These are phyloP conservation scores for Euzophera pinguis DNA, from an alignment of 2,888 invertebrate species.

Conservation along the genomic window DNA sequence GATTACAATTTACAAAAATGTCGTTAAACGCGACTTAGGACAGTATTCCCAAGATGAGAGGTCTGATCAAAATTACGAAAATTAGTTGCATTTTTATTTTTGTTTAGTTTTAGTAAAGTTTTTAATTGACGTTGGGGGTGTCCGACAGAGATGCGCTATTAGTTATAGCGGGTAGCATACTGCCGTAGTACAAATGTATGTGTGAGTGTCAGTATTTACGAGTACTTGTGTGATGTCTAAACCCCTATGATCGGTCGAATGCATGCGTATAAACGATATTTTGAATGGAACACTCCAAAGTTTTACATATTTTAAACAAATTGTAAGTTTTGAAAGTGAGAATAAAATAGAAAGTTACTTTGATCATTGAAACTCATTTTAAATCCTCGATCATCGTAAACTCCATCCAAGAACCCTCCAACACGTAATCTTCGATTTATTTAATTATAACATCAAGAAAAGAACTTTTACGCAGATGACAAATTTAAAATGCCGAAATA, in stretches of 20 bases:
- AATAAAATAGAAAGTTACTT: too few relatives aligned
- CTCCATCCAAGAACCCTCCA: too few relatives aligned
- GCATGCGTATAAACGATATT: neutral
- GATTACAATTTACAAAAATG: constrained; percentile 41
- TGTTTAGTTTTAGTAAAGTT: constrained; percentile 46
- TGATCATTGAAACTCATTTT: too few relatives aligned
- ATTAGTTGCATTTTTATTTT: constrained; percentile 57
- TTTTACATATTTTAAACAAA: neutral
- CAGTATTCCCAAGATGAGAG: constrained; percentile 50
- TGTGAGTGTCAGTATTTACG: constrained; percentile 44
- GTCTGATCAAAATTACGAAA: constrained; percentile 46
- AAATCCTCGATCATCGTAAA: too few relatives aligned
- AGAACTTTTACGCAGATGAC: too few relatives aligned
- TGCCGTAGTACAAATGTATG: constrained; percentile 75
- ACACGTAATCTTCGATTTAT: too few relatives aligned
- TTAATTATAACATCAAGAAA: too few relatives aligned
- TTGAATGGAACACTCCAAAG: neutral
- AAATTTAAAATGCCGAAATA: neutral
- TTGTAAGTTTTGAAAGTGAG: too few relatives aligned
- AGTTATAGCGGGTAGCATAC: constrained; percentile 65
- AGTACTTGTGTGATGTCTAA: constrained; percentile 25
- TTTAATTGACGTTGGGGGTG: constrained; percentile 48
- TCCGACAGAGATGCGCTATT: constrained; percentile 44
- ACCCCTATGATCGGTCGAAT: constrained; percentile 18
- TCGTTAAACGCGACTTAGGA: constrained; percentile 30